These are phyloP conservation scores for Allophyes oxyacanthae DNA, from an alignment of 2,888 invertebrate species.

Conservation along the genomic window DNA sequence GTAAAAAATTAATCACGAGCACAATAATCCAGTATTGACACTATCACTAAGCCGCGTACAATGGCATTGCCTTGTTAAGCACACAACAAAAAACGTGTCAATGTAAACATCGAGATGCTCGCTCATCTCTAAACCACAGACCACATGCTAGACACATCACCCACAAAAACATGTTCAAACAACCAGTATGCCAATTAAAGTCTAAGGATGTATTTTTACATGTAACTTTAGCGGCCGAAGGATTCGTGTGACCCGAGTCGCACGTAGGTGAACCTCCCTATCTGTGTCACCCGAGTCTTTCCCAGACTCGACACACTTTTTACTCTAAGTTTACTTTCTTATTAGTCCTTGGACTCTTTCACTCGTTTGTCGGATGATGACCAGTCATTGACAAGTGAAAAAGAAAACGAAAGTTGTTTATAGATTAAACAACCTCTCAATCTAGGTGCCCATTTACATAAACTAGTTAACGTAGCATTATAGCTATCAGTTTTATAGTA, in stretches of 20 bases:
- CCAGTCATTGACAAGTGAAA: conserved; percentile 57
- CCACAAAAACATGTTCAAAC: conserved; percentile 47
- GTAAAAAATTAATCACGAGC: conserved; percentile 73
- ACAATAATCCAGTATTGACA: conserved; percentile 83
- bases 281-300: conserved; percentile 72
- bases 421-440: conserved; percentile 64
- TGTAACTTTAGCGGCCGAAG: conserved; percentile 30
- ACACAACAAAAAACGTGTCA: conserved; percentile 83
- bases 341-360: conserved; percentile 76
- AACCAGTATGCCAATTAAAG: conserved; percentile 58
- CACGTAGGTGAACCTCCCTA: conserved; percentile 70
- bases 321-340: conserved; percentile 71
- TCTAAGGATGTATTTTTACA: conserved; percentile 47
- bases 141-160: conserved; percentile 67
- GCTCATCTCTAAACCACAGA: conserved; percentile 66
- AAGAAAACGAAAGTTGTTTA: conserved; percentile 81
- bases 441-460: conserved; percentile 66
- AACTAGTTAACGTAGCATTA: conserved; percentile 47
- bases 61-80: conserved; percentile 82
- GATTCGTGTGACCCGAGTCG: conserved; percentile 47
- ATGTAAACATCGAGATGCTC: conserved; percentile 76
- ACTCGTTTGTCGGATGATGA: conserved; percentile 63
- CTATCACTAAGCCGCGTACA: conserved; percentile 80
- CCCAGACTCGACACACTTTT: conserved; percentile 70
- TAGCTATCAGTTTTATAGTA: conserved; percentile 35